phyloP scores from a whole-genome alignment of 2,797 vertebrate species.

The Phataginus tricuspis region DNA sequence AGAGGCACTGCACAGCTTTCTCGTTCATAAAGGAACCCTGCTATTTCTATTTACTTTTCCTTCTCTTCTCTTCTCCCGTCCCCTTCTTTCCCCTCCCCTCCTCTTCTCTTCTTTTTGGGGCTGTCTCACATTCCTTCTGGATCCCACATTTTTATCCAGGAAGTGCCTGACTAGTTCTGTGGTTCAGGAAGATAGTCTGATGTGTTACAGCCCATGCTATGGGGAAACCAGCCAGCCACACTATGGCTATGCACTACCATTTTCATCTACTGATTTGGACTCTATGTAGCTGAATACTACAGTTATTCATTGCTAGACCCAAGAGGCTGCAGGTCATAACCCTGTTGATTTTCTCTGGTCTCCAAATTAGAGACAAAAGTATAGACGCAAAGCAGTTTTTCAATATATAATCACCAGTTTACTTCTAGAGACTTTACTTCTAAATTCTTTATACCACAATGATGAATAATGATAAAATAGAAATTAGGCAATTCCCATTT shows the following conservation, averaged over 20 bases:
- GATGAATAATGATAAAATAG: constrained; percentile 11
- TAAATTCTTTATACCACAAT: background rate
- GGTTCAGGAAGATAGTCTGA: background rate
- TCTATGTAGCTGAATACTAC: background rate
- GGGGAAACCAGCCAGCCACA: background rate
- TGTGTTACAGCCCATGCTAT: background rate
- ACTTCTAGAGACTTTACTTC: background rate
- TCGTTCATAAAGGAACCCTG: background rate
- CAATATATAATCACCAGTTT: background rate
- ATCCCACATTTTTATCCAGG: background rate
- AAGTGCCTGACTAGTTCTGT: background rate
- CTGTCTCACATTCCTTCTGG: background rate
- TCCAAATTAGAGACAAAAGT: background rate
- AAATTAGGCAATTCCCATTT: background rate
- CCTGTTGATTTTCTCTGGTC: background rate
- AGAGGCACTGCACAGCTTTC: background rate
- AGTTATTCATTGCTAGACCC: background rate
- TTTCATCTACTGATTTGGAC: background rate
- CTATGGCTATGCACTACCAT: background rate
- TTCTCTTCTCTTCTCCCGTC: too few relatives aligned
- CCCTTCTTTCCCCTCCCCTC: background rate
- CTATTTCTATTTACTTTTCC: background rate
- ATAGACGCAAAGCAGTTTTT: background rate
- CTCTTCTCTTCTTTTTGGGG: background rate
- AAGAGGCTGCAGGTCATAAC: background rate